phyloP scores from a whole-genome alignment of 2,113 vertebrate species.

The Elgaria multicarinata region DNA sequence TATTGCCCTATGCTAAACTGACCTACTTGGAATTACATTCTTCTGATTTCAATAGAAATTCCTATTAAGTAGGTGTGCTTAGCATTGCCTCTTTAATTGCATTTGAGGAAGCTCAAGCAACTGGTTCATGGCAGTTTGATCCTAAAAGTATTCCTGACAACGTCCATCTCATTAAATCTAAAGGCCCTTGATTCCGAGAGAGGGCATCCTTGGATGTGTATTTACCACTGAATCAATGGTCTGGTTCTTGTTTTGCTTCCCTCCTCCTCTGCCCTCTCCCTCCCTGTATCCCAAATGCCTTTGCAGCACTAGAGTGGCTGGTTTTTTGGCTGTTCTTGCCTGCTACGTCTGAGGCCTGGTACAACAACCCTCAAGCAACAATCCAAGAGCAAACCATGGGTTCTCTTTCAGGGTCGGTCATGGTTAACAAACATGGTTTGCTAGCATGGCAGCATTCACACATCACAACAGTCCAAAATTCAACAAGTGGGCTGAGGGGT shows the following conservation, averaged over 20 bases:
- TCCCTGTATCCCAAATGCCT: too few species aligned
- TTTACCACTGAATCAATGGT: neutral
- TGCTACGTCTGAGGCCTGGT: too few species aligned
- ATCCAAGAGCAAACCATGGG: too few species aligned
- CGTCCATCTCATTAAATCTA: neutral
- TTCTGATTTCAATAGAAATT: constrained; percentile 9
- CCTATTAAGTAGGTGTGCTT: neutral
- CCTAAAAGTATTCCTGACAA: neutral
- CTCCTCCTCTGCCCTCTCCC: too few species aligned
- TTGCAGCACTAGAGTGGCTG: too few species aligned
- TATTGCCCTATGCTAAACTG: neutral
- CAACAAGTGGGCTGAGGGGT: neutral
- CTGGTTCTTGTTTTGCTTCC: too few species aligned
- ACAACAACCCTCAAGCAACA: too few species aligned
- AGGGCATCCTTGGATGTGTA: neutral
- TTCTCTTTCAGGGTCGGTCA: too few species aligned
- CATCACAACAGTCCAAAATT: neutral
- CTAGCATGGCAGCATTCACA: too few species aligned
- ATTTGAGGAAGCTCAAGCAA: neutral
- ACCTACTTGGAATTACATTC: constrained; percentile 36
- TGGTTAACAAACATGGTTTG: too few species aligned
- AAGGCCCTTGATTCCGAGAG: neutral
- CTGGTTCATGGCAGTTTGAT: constrained; percentile 10
- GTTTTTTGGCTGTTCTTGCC: too few species aligned
- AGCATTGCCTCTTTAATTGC: constrained; percentile 19